Evolutionary conservation across 2,888 invertebrate species (phyloP), one percentile per base, ranked within the genome.

Genomic region (Azorinus chamasolen): DNA sequence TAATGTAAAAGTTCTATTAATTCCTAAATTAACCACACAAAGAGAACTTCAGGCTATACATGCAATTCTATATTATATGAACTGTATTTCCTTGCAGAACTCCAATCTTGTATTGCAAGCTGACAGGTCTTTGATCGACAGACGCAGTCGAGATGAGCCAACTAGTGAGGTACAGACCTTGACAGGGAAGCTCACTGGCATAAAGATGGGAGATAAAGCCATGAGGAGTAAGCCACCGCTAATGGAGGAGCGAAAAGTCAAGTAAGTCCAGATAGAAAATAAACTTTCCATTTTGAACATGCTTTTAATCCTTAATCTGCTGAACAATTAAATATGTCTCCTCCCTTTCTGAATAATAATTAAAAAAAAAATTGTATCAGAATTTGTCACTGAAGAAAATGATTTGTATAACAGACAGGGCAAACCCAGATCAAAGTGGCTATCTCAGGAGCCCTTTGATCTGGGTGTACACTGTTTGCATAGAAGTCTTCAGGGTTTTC

Each of bases 41-140:
- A n/a, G n/a, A n/a, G n/a, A n/a, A n/a, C n/a, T n/a, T n/a, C n/a
- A n/a, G n/a, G n/a, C 32, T 4, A 10, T 32, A 32, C 4, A 10
- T 32, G 10, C 32, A 32, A 6, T 32, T 32, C 32, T 32, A 32
- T 32, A 32, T 32, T 6, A 32, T 32, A n/a, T n/a, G n/a, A n/a
- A n/a, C n/a, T n/a, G n/a, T n/a, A n/a, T 72, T 70, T 62, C 37
- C 62, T 85, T 87, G 46, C 93, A 99, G 98, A 99, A 99, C 93
- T 99, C 99, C 0, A 99, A 99, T 95, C 96, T 99, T 94, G 99
- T 99, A 55, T 95, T 99, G 88, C 99, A 99, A 97, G 99, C 99
- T 69, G 99, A 99, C 95, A 97, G 99, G 43, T 96, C 99, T 55
- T 95, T 99, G 39, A 99, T 99, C 80, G 99, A 99, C 93, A 95